Percentiles rank a stretch among this genome's conserved stretches.
Evolutionary conservation across 1,140 invertebrate species (phyloP).

Genomic region (Panulirus ornatus): DNA sequence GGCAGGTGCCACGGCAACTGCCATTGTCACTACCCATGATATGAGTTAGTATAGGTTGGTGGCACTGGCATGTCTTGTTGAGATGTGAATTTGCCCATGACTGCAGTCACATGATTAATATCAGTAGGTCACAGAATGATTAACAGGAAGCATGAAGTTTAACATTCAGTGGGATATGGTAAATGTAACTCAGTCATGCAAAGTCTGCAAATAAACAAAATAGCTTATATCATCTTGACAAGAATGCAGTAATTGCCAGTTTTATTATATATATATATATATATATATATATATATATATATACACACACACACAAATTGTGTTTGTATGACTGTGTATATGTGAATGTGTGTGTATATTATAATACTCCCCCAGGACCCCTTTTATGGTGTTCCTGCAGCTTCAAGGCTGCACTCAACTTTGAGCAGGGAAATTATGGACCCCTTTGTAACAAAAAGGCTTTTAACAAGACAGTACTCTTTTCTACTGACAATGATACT

Average conservation of each 20-base stretch:
- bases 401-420: too few relatives aligned
- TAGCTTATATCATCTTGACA: conserved; percentile 8
- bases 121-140: conserved; percentile 25
- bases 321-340: too few relatives aligned
- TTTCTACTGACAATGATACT: too few relatives aligned
- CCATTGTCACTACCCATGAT: conserved; percentile 6
- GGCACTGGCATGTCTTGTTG: conserved; percentile 36
- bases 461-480: too few relatives aligned
- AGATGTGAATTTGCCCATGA: conserved; percentile 37
- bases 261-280: neutral
- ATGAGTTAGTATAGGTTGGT: conserved; percentile 11
- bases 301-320: conserved; percentile 20
- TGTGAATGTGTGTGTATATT: too few relatives aligned
- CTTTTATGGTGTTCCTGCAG: too few relatives aligned
- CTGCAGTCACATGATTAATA: conserved; percentile 40
- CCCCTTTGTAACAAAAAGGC: too few relatives aligned
- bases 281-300: neutral
- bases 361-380: too few relatives aligned
- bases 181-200: conserved; percentile 40
- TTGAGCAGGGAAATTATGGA: too few relatives aligned
- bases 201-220: conserved; percentile 21
- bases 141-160: conserved; percentile 35
- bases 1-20: conserved; percentile 25
- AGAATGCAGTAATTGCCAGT: conserved; percentile 11
- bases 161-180: conserved; percentile 10